Evolutionary conservation across 2,113 vertebrate genomes (phyloP).

Genomic region (Vulpes lagopus): DNA sequence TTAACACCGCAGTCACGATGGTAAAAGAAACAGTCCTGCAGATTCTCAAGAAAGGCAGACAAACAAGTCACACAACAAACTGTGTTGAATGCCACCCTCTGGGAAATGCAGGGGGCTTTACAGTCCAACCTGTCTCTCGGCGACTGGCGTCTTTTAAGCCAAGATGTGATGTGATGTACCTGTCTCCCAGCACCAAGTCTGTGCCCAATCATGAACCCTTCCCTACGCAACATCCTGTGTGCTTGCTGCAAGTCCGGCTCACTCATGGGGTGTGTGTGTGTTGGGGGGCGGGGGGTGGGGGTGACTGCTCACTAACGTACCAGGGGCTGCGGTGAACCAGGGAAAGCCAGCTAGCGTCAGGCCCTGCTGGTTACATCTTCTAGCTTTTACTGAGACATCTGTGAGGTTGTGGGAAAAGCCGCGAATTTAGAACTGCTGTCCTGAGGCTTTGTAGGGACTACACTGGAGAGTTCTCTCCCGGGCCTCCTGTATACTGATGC

Average conservation of each 20-base stretch:
- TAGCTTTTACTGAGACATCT: not conserved
- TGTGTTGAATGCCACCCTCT: not conserved
- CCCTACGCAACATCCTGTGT: not conserved
- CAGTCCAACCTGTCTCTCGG: not conserved
- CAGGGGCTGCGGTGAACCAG: not conserved
- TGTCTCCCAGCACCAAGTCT: not conserved
- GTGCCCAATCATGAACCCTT: not conserved
- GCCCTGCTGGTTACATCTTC: not conserved
- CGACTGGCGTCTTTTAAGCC: not conserved
- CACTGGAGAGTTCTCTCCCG: not conserved
- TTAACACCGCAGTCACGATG: not conserved
- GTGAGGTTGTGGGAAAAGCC: not conserved
- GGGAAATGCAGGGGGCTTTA: not conserved
- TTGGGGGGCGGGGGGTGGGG: not conserved
- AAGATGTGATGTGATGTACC: not conserved
- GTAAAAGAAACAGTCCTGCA: not conserved
- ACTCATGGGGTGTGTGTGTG: not conserved
- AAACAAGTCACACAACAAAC: not conserved
- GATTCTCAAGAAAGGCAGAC: not conserved
- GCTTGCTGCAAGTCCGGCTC: not conserved
- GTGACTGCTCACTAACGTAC: not conserved
- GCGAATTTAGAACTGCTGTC: not conserved
- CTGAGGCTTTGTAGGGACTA: not conserved
- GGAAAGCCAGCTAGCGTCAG: slow-evolving; percentile 10
- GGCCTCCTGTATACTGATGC: not conserved